Evolutionary conservation across 2,113 vertebrate genomes (phyloP), one percentile per base, ranked within the genome.

Genomic region (Nyctibius bracteatus): DNA sequence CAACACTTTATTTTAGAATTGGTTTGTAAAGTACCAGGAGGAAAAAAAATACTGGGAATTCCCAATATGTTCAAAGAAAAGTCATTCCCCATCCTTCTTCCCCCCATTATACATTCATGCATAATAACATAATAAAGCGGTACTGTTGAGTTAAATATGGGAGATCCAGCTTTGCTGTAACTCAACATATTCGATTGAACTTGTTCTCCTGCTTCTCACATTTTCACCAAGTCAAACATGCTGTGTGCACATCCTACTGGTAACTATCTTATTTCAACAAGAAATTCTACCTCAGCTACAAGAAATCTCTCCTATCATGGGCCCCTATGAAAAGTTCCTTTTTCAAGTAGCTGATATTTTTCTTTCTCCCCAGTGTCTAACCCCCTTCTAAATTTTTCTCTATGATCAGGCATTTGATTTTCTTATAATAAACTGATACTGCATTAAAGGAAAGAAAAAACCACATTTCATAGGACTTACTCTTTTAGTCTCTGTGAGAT

Each of bases 201-300:
- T 67, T 51, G 17, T 8, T 81, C 8, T 87, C 20, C 9, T 30
- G 4, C 14, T 91, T 91, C 35, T 33, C 47, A 35, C 9, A 24
- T 55, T 90, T 96, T 74, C 52, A 79, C 39, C 17, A 55, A 12
- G 25, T 46, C 73, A 87, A 46, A 47, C 9, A 39, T 30, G 2
- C 18, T 59, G 21, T 43, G 12, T 81, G 20, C 3, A 44, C 7
- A 67, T 27, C 7, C 5, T 71, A 10, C 33, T 0, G 0, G 5
- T 43, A 74, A 58, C 20, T 44, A 61, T 22, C 12, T 63, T 68
- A 68, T 63, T 91, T 71, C 24, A 71, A 35, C 18, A 71, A 71
- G 51, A 91, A 67, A 63, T 68, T 63, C n/a, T 73, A 55, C 14
- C 23, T 62, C 41, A 71, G 23, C 18, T 43, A 39, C 1, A 1